Conservation (phyloP, 1,140 invertebrate genomes). For the Coptotermes formosanus region DNA sequence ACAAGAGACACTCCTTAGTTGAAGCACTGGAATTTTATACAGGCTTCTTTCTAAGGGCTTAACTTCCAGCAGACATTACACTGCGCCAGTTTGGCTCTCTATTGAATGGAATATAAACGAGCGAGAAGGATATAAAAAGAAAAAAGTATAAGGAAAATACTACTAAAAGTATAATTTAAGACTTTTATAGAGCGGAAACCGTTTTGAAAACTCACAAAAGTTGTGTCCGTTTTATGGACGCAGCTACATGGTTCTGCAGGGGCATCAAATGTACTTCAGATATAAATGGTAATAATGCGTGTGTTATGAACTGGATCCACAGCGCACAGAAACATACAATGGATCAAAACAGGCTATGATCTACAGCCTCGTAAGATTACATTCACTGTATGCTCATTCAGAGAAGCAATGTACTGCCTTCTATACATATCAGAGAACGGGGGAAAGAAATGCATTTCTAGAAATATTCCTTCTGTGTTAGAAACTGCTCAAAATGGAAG, state of each 20-base stretch:
- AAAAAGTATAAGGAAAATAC: neutral
- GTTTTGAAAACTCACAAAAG: conserved; percentile 16
- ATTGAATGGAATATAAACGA: neutral
- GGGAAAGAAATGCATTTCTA: too few relatives aligned
- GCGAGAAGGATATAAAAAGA: neutral
- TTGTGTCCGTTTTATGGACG: neutral
- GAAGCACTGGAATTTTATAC: neutral
- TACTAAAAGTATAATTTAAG: neutral
- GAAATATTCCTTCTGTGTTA: too few relatives aligned
- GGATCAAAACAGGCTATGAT: neutral
- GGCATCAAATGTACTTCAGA: neutral
- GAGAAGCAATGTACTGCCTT: too few relatives aligned
- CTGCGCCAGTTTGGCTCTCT: neutral
- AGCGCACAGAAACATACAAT: neutral
- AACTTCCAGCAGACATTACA: neutral
- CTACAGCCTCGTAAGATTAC: too few relatives aligned
- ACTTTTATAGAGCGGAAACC: neutral
- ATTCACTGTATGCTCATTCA: too few relatives aligned
- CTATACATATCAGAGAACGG: too few relatives aligned
- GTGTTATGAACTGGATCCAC: neutral
- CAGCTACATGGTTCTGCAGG: neutral
- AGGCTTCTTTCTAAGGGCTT: neutral
- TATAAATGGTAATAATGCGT: neutral
- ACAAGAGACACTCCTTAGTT: neutral
- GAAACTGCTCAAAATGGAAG: too few relatives aligned